These are phyloP conservation scores for Aphis craccivora DNA, from an alignment of 1,140 invertebrate species.

Conservation along the genomic window DNA sequence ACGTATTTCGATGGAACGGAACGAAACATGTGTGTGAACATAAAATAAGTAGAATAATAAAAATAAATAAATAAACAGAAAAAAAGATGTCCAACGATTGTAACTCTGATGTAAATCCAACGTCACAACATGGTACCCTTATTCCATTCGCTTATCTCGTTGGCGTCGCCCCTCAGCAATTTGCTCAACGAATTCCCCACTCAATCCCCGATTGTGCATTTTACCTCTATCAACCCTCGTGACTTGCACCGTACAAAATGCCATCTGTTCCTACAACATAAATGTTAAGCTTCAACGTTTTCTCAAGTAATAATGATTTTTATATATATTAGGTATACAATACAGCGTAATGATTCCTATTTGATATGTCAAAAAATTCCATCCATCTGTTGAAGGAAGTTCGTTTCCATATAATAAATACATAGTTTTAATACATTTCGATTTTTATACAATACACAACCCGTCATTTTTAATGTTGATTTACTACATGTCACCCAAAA, in stretches of 20 bases:
- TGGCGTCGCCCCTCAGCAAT: not conserved
- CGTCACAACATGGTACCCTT: not conserved
- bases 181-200: not conserved
- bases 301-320: not conserved
- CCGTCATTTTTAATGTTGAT: constrained; percentile 16
- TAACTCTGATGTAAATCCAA: not conserved
- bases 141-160: constrained; percentile 7
- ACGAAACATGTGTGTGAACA: not conserved
- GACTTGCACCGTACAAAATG: not conserved
- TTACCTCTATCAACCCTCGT: too few species aligned
- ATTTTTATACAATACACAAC: not conserved
- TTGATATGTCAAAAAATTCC: not conserved
- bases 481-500: constrained; percentile 10
- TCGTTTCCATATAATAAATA: not conserved
- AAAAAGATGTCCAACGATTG: constrained; percentile 17
- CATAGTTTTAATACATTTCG: not conserved
- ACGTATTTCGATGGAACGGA: not conserved
- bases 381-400: not conserved
- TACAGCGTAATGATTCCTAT: not conserved
- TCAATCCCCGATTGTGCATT: not conserved
- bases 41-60: not conserved
- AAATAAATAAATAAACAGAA: not conserved
- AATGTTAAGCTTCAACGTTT: not conserved
- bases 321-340: not conserved
- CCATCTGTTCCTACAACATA: not conserved